phyloP scores from a whole-genome alignment of 1,140 invertebrate genomes.

The Apocrypta bakeri region DNA sequence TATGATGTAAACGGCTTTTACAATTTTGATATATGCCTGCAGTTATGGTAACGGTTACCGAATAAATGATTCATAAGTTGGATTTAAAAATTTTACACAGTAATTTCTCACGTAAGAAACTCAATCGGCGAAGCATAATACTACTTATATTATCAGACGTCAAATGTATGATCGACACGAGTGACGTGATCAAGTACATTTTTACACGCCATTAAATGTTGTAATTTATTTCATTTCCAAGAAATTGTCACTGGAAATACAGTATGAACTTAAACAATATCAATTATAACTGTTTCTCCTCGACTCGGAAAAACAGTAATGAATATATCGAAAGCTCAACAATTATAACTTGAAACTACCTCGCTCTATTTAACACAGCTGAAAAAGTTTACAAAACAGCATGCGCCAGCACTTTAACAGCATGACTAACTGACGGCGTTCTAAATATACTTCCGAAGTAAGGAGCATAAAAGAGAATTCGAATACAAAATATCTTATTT shows the following conservation, averaged over 20 bases:
- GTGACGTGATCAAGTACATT: neutral
- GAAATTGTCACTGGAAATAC: neutral
- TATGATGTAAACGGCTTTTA: neutral
- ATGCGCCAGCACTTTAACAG: neutral
- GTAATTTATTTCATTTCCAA: neutral
- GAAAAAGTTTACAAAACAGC: neutral
- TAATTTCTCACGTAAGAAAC: neutral
- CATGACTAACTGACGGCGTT: neutral
- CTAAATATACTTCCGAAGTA: neutral
- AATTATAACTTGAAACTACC: neutral
- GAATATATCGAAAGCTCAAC: neutral
- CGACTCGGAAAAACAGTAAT: neutral
- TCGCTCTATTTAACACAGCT: neutral
- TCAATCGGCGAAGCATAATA: neutral
- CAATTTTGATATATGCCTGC: neutral
- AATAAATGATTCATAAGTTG: neutral
- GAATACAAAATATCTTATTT: constrained; percentile 1
- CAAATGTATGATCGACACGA: neutral
- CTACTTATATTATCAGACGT: neutral
- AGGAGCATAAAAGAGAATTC: too few relatives aligned
- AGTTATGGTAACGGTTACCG: neutral
- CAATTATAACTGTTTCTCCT: neutral
- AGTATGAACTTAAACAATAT: neutral
- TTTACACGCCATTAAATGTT: neutral
- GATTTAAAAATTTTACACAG: neutral